Evolutionary conservation across 2,888 invertebrate genomes (phyloP), one percentile per base, ranked within the genome.

Genomic region (Ptychoptera albimana): DNA sequence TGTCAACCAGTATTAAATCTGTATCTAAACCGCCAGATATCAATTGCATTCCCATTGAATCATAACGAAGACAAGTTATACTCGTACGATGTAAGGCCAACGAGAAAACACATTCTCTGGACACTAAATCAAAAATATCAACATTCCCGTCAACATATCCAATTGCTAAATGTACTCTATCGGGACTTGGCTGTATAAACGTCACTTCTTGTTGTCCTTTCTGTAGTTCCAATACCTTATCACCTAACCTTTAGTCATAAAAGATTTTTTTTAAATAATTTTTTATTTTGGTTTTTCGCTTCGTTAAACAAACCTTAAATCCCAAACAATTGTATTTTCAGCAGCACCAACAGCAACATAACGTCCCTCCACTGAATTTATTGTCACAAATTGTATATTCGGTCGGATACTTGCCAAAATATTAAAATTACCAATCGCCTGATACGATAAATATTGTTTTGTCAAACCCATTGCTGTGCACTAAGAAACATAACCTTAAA

Each of bases 311-410:
- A n/a, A 77, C 58, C 86, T 75, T 60, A 94, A 72, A 69, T 97
- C 96, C 92, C 94, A 97, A 56, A 97, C 74, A 56, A 84, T 76
- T 48, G 93, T 82, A 73, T 91, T 82, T 70, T 97, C 94, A 58
- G 89, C 87, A 8, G 89, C 91, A 43, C 87, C 91, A n/a, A 83
- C 82, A 37, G 91, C 93, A 41, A 89, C 76, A 64, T 78, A 91
- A 60, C 88, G 74, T 37, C 88, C 87, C 58, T 82, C 81, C 49
- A 79, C 76, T 41, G 79, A 79, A 54, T 82, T 76, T 46, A 82
- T 67, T 35, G 82, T 77, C 2, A 93, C 75, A 63, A 88, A 89
- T 44, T 75, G 71, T 31, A 82, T 71, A 65, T 92, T 92, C 51
- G 88, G 82, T 49, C 81, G 74, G 23, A 74, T 66, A 62, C 82